Conservation (phyloP, 1,140 invertebrate species). For the Heliothis subflexa region DNA sequence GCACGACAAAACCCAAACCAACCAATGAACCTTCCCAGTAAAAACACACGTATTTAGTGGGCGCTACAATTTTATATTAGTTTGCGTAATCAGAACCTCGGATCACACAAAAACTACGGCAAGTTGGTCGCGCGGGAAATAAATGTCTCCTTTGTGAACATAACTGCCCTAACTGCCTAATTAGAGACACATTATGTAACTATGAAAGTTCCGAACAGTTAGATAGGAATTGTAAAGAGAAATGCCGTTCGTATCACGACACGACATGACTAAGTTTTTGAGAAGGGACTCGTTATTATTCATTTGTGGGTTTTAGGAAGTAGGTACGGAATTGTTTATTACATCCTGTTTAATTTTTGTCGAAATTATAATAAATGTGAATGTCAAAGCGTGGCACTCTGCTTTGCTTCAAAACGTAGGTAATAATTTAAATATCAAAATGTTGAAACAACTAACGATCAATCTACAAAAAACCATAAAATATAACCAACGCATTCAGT, state of each 20-base stretch:
- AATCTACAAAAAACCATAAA: neutral
- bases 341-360: neutral
- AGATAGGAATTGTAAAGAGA: conserved; percentile 47
- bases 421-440: no score
- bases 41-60: conserved; percentile 14
- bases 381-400: no score
- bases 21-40: neutral
- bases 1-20: neutral
- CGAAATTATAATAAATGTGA: no score
- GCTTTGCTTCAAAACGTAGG: no score
- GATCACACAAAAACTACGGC: conserved; percentile 50
- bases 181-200: conserved; percentile 58
- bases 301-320: neutral
- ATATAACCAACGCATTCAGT: neutral
- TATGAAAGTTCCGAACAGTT: conserved; percentile 48
- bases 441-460: neutral
- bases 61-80: conserved; percentile 47
- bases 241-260: conserved; percentile 20
- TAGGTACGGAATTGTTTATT: no score
- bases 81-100: conserved; percentile 43
- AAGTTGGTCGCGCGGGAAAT: conserved; percentile 49
- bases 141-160: conserved; percentile 56
- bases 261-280: conserved; percentile 11
- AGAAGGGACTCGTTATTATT: conserved; percentile 28
- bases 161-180: conserved; percentile 57